Evolutionary conservation across 2,888 invertebrate genomes (phyloP), one percentile per base, ranked within the genome.

Genomic region (Dryomyza anilis): DNA sequence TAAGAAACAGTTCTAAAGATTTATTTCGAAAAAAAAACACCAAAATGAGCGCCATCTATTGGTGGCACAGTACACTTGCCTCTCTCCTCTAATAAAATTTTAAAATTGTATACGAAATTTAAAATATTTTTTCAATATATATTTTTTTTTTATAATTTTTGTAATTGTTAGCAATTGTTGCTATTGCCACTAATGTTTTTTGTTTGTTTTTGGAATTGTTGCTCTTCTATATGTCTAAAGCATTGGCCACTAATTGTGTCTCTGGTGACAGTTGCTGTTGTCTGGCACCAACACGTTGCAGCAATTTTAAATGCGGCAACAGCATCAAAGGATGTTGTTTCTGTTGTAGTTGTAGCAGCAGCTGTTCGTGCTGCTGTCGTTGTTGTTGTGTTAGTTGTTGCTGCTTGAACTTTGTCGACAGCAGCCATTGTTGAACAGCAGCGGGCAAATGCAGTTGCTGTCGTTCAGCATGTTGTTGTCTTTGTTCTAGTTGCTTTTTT

Each of bases 231-330:
- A n/a, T n/a, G n/a, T n/a, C n/a, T n/a, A n/a, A n/a, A n/a, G n/a
- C n/a, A n/a, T n/a, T n/a, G n/a, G 29, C 61, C 53, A 71, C 73
- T 78, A 78, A 77, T 78, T 76, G 78, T 73, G 72, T 75, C 66
- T 69, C 69, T 46, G 56, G 67, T 65, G 69, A 67, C 67, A 64
- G 50, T 39, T 59, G 58, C 5, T 29, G 65, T 8, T 23, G n/a
- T 21, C 36, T 29, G 25, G 48, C 55, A 55, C 10, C 60, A 50
- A 25, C 36, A n/a, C 29, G 52, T 57, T 27, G 53, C 27, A 27
- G 33, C 45, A 7, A 27, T 46, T 48, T 53, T 19, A 27, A 16
- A 23, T 46, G 36, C 2, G 30, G 30, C 33, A 52, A 53, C 53
- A 39, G 19, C 53, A 53, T 53, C 53, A 61, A 53, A 53, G 60